These are phyloP conservation scores for Cyaniris semiargus DNA, from an alignment of 2,888 invertebrate genomes.

Conservation along the genomic window DNA sequence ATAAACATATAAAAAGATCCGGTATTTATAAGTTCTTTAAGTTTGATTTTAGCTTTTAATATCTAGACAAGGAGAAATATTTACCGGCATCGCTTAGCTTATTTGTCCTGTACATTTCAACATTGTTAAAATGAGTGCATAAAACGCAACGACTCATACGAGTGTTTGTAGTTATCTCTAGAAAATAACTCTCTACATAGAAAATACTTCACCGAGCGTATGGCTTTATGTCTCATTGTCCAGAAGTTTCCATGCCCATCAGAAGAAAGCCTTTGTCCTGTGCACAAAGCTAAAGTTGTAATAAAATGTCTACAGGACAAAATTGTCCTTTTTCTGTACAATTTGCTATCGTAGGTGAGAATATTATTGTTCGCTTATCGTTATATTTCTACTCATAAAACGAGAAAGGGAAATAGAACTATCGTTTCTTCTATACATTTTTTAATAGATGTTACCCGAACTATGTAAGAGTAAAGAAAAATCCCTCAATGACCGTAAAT, in stretches of 20 bases:
- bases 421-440: background rate
- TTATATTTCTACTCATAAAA: background rate
- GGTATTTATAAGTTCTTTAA: too few relatives aligned
- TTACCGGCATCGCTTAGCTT: too few relatives aligned
- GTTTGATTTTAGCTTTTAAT: too few relatives aligned
- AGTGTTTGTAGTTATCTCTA: background rate
- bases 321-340: background rate
- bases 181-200: constrained; percentile 33
- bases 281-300: constrained; percentile 52
- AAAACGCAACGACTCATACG: background rate
- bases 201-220: constrained; percentile 62
- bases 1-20: too few relatives aligned
- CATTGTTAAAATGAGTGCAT: background rate
- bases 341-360: background rate
- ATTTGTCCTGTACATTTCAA: background rate
- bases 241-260: constrained; percentile 59
- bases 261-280: constrained; percentile 50
- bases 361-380: background rate
- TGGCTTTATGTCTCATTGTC: constrained; percentile 72
- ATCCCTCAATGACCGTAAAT: too few relatives aligned
- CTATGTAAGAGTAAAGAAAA: too few relatives aligned
- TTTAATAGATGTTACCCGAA: too few relatives aligned
- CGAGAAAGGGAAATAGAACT: background rate
- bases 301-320: constrained; percentile 41
- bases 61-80: too few relatives aligned